Evolutionary conservation across 2,888 invertebrate genomes (phyloP).

Genomic region (Apodemia mormo): DNA sequence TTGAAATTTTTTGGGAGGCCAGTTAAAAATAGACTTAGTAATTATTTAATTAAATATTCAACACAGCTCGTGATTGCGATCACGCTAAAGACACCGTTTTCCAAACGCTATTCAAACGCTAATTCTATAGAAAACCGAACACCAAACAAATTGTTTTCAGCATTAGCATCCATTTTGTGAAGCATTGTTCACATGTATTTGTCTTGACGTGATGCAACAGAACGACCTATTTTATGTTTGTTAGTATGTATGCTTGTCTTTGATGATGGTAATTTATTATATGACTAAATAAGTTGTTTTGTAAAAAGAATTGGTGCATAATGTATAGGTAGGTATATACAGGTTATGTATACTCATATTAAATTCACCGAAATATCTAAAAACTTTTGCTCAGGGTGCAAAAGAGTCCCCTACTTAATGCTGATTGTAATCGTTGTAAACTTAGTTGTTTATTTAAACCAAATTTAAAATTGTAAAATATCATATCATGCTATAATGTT

Average conservation of each 20-base stretch:
- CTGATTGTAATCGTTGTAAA: too few species aligned
- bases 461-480: too few species aligned
- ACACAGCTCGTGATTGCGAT: background rate
- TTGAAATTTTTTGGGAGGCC: too few species aligned
- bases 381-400: too few species aligned
- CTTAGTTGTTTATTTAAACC: too few species aligned
- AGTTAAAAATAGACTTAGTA: too few species aligned
- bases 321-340: too few species aligned
- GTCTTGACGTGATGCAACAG: conserved; percentile 24
- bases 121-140: conserved; percentile 41
- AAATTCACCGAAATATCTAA: too few species aligned
- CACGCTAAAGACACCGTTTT: background rate
- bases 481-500: too few species aligned
- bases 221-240: conserved; percentile 21
- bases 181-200: conserved; percentile 32
- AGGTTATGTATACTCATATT: too few species aligned
- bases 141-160: conserved; percentile 18
- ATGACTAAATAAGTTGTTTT: background rate
- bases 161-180: conserved; percentile 40
- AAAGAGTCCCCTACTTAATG: too few species aligned
- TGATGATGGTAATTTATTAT: background rate
- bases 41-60: background rate
- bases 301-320: too few species aligned
- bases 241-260: conserved; percentile 15
- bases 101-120: conserved; percentile 41